Evolutionary conservation across 1,140 invertebrate species (phyloP).

Genomic region (Sarcophaga peregrina): DNA sequence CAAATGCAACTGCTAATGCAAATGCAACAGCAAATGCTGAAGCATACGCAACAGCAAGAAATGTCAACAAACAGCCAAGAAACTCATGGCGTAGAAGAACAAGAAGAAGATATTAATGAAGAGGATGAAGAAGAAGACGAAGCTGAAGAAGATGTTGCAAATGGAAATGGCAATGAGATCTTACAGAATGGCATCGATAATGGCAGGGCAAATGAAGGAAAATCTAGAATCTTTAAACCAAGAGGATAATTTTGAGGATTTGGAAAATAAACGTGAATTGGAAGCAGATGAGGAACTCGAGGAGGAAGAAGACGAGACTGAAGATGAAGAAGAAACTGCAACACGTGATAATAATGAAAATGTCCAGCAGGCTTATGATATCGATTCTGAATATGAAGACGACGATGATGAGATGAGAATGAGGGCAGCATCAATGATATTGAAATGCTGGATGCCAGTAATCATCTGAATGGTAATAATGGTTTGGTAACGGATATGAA

Average conservation of each 20-base stretch:
- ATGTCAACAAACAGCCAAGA: constrained; percentile 4
- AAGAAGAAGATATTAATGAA: constrained; percentile 44
- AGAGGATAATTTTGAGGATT: background rate
- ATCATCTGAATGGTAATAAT: background rate
- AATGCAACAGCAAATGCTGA: constrained; percentile 29
- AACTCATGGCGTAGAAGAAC: background rate
- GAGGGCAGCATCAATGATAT: background rate
- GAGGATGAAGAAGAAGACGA: constrained; percentile 41
- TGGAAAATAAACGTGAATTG: background rate
- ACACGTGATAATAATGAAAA: background rate
- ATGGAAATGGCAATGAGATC: background rate
- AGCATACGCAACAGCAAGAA: constrained; percentile 19
- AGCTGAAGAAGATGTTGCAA: constrained; percentile 53
- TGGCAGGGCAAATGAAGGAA: background rate
- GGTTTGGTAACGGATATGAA: background rate
- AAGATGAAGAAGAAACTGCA: constrained; percentile 14
- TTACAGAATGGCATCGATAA: background rate
- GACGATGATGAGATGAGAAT: background rate
- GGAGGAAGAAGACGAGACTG: background rate
- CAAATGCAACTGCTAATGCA: constrained; percentile 55
- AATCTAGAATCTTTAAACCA: constrained; percentile 48
- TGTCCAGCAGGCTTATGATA: background rate
- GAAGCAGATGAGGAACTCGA: background rate
- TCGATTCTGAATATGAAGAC: background rate
- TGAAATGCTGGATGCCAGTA: background rate